A percentile compares a stretch with the other conserved stretches of the same genome.
Evolutionary conservation across 2,888 invertebrate species (phyloP).

Genomic region (Lottia gigantea): DNA sequence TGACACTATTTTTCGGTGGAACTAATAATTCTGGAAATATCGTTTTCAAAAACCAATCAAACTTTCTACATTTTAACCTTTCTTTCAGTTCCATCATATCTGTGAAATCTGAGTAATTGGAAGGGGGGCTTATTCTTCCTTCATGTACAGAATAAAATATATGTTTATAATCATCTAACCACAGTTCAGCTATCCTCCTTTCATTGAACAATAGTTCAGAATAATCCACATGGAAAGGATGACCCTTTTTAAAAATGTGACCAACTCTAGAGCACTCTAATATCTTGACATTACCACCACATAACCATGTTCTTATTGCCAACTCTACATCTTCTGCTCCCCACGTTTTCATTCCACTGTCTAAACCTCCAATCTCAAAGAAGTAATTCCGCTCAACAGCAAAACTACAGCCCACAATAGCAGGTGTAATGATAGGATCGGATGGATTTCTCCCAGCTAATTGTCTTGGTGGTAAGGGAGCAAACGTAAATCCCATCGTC

Average conservation of each 20-base stretch:
- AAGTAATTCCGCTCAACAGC: constrained; percentile 20
- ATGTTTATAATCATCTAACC: constrained; percentile 19
- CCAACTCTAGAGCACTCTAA: constrained; percentile 21
- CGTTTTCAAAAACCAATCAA: constrained; percentile 19
- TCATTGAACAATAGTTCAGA: constrained; percentile 19
- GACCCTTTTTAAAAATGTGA: constrained; percentile 19
- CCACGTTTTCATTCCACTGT: constrained; percentile 25
- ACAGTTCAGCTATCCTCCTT: constrained; percentile 21
- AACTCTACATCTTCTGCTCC: constrained; percentile 28
- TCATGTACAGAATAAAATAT: constrained; percentile 22
- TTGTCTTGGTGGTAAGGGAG: constrained; percentile 17
- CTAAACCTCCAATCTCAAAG: constrained; percentile 21
- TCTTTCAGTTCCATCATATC: constrained; percentile 3
- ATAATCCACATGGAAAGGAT: constrained; percentile 21
- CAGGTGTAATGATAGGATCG: constrained; percentile 20
- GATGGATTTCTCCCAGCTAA: constrained; percentile 12
- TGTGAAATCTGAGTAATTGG: constrained; percentile 9
- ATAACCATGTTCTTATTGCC: constrained; percentile 25
- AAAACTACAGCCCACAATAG: constrained; percentile 21
- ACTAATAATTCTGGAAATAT: constrained; percentile 18
- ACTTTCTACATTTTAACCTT: constrained; percentile 16
- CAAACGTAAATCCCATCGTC: constrained; percentile 22
- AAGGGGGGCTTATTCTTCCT: constrained; percentile 9
- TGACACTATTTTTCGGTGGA: constrained; percentile 8
- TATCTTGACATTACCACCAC: constrained; percentile 26